Conservation (phyloP, 2,113 vertebrate species). For the Onychorhynchus coronatus region DNA sequence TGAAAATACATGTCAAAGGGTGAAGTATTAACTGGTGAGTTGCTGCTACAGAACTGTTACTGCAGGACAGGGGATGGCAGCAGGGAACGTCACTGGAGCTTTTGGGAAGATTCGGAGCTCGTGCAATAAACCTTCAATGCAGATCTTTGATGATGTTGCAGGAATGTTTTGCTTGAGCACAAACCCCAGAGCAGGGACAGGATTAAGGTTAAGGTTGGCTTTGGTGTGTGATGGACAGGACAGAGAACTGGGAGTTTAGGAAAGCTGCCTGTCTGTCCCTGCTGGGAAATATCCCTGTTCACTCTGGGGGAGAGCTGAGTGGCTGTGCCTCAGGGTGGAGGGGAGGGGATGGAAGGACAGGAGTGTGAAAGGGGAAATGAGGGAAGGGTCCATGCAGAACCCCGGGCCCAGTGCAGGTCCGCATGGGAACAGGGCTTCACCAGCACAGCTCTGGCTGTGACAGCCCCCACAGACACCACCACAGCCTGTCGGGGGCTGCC, state of each 20-base stretch:
- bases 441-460: fast-evolving
- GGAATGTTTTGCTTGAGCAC: background rate
- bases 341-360: background rate
- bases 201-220: background rate
- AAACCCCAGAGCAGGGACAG: background rate
- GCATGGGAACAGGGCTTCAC: fast-evolving
- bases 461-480: background rate
- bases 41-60: background rate
- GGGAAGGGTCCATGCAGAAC: fast-evolving
- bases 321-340: background rate
- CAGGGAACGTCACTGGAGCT: background rate
- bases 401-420: background rate
- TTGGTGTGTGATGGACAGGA: fast-evolving
- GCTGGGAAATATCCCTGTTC: background rate
- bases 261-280: background rate
- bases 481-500: background rate
- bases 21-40: background rate
- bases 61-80: background rate
- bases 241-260: background rate
- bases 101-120: background rate
- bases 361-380: background rate
- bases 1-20: background rate
- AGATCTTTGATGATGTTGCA: background rate
- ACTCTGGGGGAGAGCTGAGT: background rate
- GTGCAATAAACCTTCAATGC: background rate